A percentile compares a stretch with the other conserved stretches of the same genome.
Evolutionary conservation across 2,888 invertebrate genomes (phyloP).

Genomic region (Tetranychus truncatus): DNA sequence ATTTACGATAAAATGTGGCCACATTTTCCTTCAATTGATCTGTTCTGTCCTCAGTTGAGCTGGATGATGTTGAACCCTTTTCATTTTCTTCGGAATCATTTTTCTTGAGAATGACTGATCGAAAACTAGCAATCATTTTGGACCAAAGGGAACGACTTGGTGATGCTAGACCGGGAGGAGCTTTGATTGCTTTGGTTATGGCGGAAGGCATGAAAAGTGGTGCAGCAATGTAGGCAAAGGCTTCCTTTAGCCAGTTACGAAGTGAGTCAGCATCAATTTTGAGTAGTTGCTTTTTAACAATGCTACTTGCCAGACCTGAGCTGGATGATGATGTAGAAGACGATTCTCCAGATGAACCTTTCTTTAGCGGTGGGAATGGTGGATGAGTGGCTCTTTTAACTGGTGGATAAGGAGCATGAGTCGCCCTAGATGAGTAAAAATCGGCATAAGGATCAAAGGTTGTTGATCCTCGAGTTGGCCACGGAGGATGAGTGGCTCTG

Average conservation of each 20-base stretch:
- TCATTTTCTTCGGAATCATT: background rate
- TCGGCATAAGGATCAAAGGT: conserved; percentile 2
- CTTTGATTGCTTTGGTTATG: conserved; percentile 9
- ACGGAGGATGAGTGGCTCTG: background rate
- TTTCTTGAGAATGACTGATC: conserved; percentile 2
- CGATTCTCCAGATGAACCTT: background rate
- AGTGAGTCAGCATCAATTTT: background rate
- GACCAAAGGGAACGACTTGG: background rate
- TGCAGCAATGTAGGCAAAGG: background rate
- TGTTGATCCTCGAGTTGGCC: background rate
- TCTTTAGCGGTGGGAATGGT: background rate
- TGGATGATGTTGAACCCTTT: background rate
- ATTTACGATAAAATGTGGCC: background rate
- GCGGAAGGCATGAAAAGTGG: conserved; percentile 8
- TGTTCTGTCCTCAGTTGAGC: background rate
- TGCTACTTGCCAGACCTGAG: background rate
- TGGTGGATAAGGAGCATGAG: conserved; percentile 4
- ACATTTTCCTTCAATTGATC: conserved; percentile 4
- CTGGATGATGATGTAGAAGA: background rate
- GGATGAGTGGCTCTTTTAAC: background rate
- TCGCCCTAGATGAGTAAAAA: background rate
- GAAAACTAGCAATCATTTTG: conserved; percentile 2
- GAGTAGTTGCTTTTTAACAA: background rate
- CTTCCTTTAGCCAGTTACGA: conserved; percentile 1
- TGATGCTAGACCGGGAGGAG: background rate